Conservation (phyloP, 1,140 invertebrate species). For the Drosophila kanapiae region DNA sequence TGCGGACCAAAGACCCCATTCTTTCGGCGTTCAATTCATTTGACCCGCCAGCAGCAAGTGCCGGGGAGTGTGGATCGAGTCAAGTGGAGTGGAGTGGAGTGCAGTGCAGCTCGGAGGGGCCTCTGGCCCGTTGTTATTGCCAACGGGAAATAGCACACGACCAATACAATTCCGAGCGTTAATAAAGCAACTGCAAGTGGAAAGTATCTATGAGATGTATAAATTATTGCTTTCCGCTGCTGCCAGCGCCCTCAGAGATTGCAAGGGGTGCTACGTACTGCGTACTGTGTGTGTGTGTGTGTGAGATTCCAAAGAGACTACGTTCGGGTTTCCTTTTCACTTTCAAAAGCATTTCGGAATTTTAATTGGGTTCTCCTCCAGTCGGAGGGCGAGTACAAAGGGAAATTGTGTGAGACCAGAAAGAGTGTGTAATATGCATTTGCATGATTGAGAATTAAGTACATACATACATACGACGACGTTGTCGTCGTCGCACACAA, state of each 20-base stretch:
- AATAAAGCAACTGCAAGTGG: conserved; percentile 49
- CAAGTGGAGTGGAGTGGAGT: conserved; percentile 15
- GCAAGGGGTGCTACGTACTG: conserved; percentile 15
- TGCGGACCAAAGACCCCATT: conserved; percentile 28
- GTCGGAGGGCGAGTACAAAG: not conserved
- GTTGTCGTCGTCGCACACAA: not conserved
- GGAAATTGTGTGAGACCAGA: not conserved
- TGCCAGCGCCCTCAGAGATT: conserved; percentile 21
- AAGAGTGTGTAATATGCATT: conserved; percentile 11
- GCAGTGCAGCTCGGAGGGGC: not conserved
- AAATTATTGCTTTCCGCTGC: conserved; percentile 61
- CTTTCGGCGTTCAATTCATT: conserved; percentile 64
- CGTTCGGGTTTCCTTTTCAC: conserved; percentile 7
- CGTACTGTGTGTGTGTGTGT: conserved; percentile 1
- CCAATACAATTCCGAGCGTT: conserved; percentile 65
- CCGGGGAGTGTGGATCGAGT: conserved; percentile 9
- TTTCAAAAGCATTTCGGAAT: conserved; percentile 59
- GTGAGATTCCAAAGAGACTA: conserved; percentile 2
- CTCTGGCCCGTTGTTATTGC: conserved; percentile 7
- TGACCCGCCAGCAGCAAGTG: conserved; percentile 59
- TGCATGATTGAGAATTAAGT: conserved; percentile 28
- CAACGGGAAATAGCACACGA: conserved; percentile 65
- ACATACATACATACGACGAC: no score
- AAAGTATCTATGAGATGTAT: conserved; percentile 67
- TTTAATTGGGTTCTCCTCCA: conserved; percentile 58